These are phyloP conservation scores for Drosophila nannoptera DNA, from an alignment of 1,140 invertebrate genomes.

Conservation along the genomic window DNA sequence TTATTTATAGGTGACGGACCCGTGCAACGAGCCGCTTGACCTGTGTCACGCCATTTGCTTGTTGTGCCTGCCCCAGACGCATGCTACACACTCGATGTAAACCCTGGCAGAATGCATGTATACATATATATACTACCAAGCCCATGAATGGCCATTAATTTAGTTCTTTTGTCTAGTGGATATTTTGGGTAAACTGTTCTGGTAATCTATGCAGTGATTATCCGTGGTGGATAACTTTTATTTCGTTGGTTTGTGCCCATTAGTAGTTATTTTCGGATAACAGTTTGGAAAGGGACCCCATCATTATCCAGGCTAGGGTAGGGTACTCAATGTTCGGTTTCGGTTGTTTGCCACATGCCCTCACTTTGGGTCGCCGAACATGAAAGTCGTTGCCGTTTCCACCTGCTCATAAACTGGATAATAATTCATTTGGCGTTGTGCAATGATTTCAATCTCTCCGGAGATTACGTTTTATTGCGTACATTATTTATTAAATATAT, in stretches of 20 bases:
- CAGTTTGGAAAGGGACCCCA: too few species aligned
- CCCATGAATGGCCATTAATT: neutral
- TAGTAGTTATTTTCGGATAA: too few species aligned
- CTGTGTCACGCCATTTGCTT: slow-evolving; percentile 30
- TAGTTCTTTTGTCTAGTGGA: neutral
- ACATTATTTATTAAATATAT: slow-evolving; percentile 12
- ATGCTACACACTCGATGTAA: neutral
- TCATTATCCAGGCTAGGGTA: too few species aligned
- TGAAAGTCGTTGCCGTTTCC: slow-evolving; percentile 10
- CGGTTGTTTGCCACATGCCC: too few species aligned
- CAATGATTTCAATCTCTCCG: slow-evolving; percentile 10
- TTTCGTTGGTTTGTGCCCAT: too few species aligned
- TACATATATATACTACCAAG: neutral
- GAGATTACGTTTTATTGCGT: slow-evolving; percentile 13
- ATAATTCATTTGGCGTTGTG: slow-evolving; percentile 36
- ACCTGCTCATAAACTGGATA: slow-evolving; percentile 25
- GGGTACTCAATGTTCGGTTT: neutral
- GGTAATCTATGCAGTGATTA: neutral
- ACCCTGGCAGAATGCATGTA: neutral
- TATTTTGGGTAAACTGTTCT: slow-evolving; percentile 2
- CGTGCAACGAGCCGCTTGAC: slow-evolving; percentile 13
- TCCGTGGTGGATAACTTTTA: too few species aligned
- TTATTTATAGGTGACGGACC: slow-evolving; percentile 39
- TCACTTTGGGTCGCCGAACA: slow-evolving; percentile 5
- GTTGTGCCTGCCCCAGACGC: neutral